A percentile compares a stretch with the other conserved stretches of the same genome.
Evolutionary conservation across 2,888 invertebrate species (phyloP).

Genomic region (Zaprionus lineosus): DNA sequence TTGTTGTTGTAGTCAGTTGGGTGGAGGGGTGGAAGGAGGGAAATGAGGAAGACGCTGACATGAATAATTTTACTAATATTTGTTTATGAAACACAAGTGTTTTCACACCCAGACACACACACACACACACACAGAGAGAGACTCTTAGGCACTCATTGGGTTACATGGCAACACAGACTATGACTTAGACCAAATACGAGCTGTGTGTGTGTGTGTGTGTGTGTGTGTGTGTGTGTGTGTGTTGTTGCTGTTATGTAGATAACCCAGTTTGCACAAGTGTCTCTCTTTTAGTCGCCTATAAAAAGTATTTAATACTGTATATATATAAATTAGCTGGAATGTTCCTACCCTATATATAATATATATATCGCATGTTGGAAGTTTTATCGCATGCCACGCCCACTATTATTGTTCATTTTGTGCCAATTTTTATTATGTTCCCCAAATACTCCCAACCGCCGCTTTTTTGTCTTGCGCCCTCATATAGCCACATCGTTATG

Average conservation of each 20-base stretch:
- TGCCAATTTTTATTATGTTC: constrained; percentile 56
- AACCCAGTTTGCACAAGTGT: constrained; percentile 74
- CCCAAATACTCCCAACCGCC: constrained; percentile 2
- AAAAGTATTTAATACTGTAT: no score
- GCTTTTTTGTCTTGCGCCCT: no score
- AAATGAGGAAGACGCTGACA: not conserved
- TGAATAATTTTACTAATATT: constrained; percentile 70
- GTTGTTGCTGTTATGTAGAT: constrained; percentile 42
- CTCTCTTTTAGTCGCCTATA: constrained; percentile 16
- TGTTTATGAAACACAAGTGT: constrained; percentile 71
- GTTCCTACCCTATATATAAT: not conserved
- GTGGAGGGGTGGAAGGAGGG: not conserved
- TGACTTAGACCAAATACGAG: no score
- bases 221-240: not conserved
- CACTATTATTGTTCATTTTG: constrained; percentile 11
- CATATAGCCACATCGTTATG: constrained; percentile 53
- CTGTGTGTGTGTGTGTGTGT: not conserved
- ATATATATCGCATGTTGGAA: not conserved
- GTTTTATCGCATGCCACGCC: constrained; percentile 32
- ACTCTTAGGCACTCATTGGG: constrained; percentile 8
- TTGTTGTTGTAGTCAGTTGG: not conserved
- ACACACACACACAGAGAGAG: constrained; percentile 2
- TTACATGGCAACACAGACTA: constrained; percentile 21
- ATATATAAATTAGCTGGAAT: no score
- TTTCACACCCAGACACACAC: constrained; percentile 57